phyloP scores from a whole-genome alignment of 2,113 vertebrate species.

The Melanerpes aurifrons region DNA sequence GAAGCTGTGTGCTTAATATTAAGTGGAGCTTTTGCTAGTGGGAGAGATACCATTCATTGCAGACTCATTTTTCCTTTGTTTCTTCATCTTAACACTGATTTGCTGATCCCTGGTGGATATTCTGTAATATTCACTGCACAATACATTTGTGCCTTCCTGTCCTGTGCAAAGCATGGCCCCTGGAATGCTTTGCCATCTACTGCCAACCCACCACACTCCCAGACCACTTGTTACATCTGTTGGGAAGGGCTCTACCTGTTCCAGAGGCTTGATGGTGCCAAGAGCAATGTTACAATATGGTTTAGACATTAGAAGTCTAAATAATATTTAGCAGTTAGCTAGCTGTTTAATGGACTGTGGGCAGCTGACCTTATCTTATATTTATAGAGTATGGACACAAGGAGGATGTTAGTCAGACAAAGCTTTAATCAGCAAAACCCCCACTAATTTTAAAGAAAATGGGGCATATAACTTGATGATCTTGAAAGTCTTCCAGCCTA shows the following conservation, averaged over 20 bases:
- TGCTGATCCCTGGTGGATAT: not conserved
- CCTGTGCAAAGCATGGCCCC: not conserved
- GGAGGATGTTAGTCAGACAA: not conserved
- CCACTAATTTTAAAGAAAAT: not conserved
- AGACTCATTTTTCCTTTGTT: not conserved
- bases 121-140: not conserved
- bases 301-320: not conserved
- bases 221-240: fast-evolving
- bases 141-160: not conserved
- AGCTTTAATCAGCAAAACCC: not conserved
- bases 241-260: not conserved
- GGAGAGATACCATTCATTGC: not conserved
- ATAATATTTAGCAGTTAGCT: not conserved
- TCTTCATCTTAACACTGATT: not conserved
- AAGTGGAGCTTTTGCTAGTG: not conserved
- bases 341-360: not conserved
- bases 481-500: too few relatives aligned
- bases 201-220: not conserved
- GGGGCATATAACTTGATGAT: too few relatives aligned
- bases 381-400: not conserved
- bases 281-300: not conserved
- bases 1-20: not conserved
- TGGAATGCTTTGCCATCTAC: not conserved
- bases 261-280: not conserved
- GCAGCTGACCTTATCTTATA: not conserved